A percentile compares a stretch with the other conserved stretches of the same genome.
These are phyloP conservation scores for Porphyrio hochstetteri DNA, from an alignment of 2,113 vertebrate species.

Conservation along the genomic window DNA sequence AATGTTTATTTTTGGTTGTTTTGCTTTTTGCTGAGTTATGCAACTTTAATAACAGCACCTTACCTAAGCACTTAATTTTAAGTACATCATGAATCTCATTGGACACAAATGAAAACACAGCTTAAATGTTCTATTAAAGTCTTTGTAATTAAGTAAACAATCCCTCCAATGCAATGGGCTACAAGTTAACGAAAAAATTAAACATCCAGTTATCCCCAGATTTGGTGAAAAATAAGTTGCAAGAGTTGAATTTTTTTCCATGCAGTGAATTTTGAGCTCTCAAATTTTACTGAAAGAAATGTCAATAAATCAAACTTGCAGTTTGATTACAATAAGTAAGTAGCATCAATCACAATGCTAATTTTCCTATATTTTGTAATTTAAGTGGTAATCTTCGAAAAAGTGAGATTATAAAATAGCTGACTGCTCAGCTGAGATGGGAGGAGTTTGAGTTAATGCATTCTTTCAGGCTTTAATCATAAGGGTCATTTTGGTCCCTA, in stretches of 20 bases:
- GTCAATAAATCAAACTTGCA: not conserved
- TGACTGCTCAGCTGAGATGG: not conserved
- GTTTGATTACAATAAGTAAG: not conserved
- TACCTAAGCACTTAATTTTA: not conserved
- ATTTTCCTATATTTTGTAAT: not conserved
- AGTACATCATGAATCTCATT: not conserved
- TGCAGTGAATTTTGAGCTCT: not conserved
- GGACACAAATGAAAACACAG: not conserved
- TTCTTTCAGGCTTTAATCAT: not conserved
- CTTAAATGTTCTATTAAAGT: not conserved
- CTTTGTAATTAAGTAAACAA: not conserved
- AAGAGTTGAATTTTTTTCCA: not conserved
- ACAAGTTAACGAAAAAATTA: not conserved
- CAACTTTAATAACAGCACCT: not conserved
- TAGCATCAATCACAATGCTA: not conserved
- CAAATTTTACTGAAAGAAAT: not conserved
- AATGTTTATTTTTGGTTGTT: not conserved
- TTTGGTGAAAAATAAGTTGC: not conserved
- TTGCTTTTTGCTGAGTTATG: not conserved
- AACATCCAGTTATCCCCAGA: not conserved
- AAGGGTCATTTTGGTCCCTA: not conserved
- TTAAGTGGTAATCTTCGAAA: not conserved
- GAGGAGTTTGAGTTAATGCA: not conserved
- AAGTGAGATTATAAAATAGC: not conserved
- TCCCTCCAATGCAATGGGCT: not conserved